Conservation (phyloP, 2,113 vertebrate species). For the Noctilio leporinus region DNA sequence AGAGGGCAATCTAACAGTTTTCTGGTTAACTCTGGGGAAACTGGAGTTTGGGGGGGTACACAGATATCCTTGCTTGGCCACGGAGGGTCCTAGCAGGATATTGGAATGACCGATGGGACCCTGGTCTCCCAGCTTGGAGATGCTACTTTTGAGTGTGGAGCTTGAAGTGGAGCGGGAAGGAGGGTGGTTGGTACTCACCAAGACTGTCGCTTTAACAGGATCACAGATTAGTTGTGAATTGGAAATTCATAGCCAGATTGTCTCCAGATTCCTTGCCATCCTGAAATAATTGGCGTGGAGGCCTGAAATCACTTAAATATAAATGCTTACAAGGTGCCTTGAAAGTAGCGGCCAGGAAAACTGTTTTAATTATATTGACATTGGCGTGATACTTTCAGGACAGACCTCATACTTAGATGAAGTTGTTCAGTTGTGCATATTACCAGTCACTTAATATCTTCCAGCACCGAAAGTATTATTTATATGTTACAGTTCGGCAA, state of each 20-base stretch:
- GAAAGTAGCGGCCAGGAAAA: too few relatives aligned
- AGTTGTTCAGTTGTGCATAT: neutral
- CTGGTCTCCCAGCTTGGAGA: neutral
- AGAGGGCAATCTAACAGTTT: slow-evolving; percentile 23
- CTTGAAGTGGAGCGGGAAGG: neutral
- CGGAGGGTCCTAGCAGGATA: neutral
- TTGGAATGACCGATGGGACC: neutral
- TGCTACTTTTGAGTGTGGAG: neutral
- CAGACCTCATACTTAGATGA: too few relatives aligned
- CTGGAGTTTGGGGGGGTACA: neutral
- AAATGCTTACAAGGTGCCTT: too few relatives aligned
- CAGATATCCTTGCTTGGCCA: neutral
- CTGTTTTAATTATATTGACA: too few relatives aligned
- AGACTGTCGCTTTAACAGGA: slow-evolving; percentile 46
- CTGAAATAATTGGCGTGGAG: neutral
- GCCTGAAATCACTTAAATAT: slow-evolving; percentile 9
- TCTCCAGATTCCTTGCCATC: neutral
- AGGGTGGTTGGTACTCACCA: neutral
- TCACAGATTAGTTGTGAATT: neutral
- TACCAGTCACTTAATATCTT: neutral
- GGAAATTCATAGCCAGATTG: neutral
- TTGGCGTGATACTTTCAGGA: too few relatives aligned
- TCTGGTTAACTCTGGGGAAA: neutral
- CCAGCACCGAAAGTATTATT: neutral
- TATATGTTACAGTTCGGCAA: neutral